Evolutionary conservation across 2,888 invertebrate species (phyloP).

Genomic region (Adelphocoris suturalis): DNA sequence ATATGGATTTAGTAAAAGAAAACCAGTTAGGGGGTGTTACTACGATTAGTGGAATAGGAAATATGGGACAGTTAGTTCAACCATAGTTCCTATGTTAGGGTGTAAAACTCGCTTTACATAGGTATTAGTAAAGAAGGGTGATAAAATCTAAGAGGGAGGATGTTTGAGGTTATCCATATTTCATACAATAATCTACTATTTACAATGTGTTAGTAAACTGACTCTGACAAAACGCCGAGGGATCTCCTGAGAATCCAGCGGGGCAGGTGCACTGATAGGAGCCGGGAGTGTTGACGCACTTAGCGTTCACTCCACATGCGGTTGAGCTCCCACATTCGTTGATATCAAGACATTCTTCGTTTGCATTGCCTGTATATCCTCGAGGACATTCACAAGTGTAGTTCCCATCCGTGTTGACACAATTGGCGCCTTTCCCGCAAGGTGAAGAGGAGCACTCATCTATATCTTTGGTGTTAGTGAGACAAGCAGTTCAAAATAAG

Average conservation of each 20-base stretch:
- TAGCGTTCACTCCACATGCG: conserved; percentile 87
- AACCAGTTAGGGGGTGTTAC: conserved; percentile 47
- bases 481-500: conserved; percentile 58
- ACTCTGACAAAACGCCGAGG: conserved; percentile 78
- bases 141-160: conserved; percentile 21
- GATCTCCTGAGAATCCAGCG: conserved; percentile 87
- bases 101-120: conserved; percentile 45
- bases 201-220: conserved; percentile 72
- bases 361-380: conserved; percentile 83
- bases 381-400: conserved; percentile 86
- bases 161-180: conserved; percentile 63
- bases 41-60: conserved; percentile 62
- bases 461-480: conserved; percentile 81
- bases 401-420: conserved; percentile 88
- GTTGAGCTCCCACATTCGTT: conserved; percentile 86
- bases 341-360: conserved; percentile 82
- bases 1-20: conserved; percentile 67
- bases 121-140: conserved; percentile 45
- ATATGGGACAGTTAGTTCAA: conserved; percentile 69
- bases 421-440: conserved; percentile 86
- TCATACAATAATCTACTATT: conserved; percentile 60
- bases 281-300: conserved; percentile 90
- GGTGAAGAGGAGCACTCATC: conserved; percentile 85
- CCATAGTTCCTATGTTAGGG: conserved; percentile 71
- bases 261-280: conserved; percentile 89